These are phyloP conservation scores for Drosophila kurseongensis DNA, from an alignment of 1,140 invertebrate genomes.

Conservation along the genomic window DNA sequence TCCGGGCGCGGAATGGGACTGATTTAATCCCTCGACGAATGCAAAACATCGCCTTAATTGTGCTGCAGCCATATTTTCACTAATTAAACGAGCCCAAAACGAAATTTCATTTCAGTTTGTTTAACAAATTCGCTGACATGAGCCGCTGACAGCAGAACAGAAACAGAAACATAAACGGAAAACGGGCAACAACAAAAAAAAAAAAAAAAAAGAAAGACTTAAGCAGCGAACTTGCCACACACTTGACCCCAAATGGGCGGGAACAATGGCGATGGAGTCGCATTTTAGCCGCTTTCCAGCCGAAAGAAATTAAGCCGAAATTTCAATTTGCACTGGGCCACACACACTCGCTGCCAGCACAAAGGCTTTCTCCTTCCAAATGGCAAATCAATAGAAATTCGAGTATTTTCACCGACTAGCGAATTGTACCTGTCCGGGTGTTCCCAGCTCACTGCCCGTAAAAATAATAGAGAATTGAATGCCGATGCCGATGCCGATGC, in stretches of 20 bases:
- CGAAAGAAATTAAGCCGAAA: constrained; percentile 57
- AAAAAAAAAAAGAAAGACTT: constrained; percentile 70
- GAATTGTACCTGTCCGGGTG: constrained; percentile 36
- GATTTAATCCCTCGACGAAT: constrained; percentile 67
- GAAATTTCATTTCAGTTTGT: constrained; percentile 77
- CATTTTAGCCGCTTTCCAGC: constrained; percentile 73
- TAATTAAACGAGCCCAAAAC: constrained; percentile 49
- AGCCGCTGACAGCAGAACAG: constrained; percentile 67
- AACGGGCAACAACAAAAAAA: constrained; percentile 18
- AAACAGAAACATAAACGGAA: constrained; percentile 14
- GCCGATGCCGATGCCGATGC: background rate
- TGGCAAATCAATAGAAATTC: constrained; percentile 46
- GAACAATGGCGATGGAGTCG: constrained; percentile 43
- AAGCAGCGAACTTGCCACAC: constrained; percentile 71
- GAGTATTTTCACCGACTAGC: constrained; percentile 27
- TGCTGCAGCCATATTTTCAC: constrained; percentile 56
- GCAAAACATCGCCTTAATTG: constrained; percentile 67
- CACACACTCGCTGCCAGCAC: constrained; percentile 45
- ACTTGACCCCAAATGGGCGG: constrained; percentile 69
- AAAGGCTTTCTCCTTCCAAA: constrained; percentile 36
- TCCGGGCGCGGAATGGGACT: constrained; percentile 42
- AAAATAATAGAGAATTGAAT: constrained; percentile 40
- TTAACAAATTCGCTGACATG: constrained; percentile 80
- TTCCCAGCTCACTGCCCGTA: constrained; percentile 17
- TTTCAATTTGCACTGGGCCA: constrained; percentile 70